Conservation (phyloP, 2,113 vertebrate species). For the Acanthochromis polyacanthus region DNA sequence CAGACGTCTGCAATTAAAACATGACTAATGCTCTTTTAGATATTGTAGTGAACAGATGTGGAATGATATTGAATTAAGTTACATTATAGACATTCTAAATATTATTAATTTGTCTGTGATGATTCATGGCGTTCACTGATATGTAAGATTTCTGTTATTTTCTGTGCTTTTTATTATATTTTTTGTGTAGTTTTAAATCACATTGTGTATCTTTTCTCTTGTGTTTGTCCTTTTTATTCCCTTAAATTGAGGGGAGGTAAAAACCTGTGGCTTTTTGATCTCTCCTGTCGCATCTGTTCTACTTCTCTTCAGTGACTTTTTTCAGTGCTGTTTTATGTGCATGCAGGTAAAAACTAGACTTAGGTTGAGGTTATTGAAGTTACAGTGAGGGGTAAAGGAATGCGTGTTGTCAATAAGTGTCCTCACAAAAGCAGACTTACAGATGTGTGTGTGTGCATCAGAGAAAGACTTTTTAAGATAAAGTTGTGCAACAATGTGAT, state of each 20-base stretch:
- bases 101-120: too few relatives aligned
- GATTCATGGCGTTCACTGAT: too few relatives aligned
- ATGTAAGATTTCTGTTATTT: too few relatives aligned
- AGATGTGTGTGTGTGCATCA: not conserved
- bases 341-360: not conserved
- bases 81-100: too few relatives aligned
- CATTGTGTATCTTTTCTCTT: too few relatives aligned
- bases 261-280: not conserved
- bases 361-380: not conserved
- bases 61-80: not conserved
- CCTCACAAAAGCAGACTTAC: not conserved
- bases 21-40: not conserved
- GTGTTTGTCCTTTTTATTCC: too few relatives aligned
- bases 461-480: slow-evolving; percentile 35
- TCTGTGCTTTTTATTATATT: too few relatives aligned
- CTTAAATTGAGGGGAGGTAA: not conserved
- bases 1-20: not conserved
- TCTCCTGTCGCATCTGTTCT: not conserved
- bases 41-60: not conserved
- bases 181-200: too few relatives aligned
- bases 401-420: not conserved
- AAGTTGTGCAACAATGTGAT: slow-evolving; percentile 37
- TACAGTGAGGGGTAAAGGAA: not conserved
- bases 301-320: not conserved
- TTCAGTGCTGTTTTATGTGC: not conserved